Percentiles rank a stretch among this genome's conserved stretches.
Conservation (phyloP, 2,113 vertebrate species). For the Australoheros scitulus region DNA sequence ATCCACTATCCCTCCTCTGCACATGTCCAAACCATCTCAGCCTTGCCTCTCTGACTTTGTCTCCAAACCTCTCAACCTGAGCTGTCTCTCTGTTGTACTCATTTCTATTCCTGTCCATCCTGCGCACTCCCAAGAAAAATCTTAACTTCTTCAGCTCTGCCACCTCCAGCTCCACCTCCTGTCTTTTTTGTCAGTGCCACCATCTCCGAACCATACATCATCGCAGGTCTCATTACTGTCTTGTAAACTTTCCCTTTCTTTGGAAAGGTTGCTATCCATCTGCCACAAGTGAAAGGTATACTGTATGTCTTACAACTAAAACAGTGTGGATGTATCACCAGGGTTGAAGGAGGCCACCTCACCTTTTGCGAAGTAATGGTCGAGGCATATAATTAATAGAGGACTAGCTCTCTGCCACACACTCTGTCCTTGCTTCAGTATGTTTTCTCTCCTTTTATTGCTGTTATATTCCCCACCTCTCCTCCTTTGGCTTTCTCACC, state of each 20-base stretch:
- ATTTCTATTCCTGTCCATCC: no score
- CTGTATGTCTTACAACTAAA: neutral
- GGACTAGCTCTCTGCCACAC: neutral
- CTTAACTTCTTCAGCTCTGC: no score
- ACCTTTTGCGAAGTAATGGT: constrained; percentile 26
- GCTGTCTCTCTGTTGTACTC: neutral
- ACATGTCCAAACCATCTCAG: no score
- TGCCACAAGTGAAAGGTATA: neutral
- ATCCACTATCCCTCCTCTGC: no score
- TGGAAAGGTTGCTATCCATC: neutral
- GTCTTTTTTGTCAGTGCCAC: neutral
- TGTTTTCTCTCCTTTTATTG: constrained; percentile 4
- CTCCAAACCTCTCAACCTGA: no score
- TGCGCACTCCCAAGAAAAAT: no score
- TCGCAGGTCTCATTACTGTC: neutral
- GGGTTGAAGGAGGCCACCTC: constrained; percentile 18
- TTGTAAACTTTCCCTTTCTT: neutral
- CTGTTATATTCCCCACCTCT: neutral
- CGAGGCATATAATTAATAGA: constrained; percentile 34
- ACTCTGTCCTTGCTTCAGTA: neutral
- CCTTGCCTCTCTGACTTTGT: no score
- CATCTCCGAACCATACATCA: neutral
- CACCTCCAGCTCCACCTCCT: neutral
- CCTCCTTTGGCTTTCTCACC: neutral
- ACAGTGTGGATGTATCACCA: neutral